Percentiles rank a stretch among this genome's conserved stretches.
These are phyloP conservation scores for Illadopsis cleaveri DNA, from an alignment of 2,113 vertebrate species.

Conservation along the genomic window DNA sequence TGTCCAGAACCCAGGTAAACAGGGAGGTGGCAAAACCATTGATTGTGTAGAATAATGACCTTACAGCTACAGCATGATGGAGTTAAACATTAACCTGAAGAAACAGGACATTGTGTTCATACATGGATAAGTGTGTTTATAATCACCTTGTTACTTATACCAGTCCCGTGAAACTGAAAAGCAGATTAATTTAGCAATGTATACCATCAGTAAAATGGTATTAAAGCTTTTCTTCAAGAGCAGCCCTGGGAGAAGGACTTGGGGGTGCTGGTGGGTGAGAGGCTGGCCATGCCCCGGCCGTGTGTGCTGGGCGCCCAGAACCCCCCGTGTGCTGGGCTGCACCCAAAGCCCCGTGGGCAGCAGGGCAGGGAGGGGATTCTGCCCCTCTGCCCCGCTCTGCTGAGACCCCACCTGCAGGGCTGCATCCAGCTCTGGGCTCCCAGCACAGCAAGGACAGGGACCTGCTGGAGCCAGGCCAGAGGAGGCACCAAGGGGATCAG, in stretches of 20 bases:
- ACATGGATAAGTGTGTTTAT: not conserved
- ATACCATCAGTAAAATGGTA: not conserved
- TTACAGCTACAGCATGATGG: not conserved
- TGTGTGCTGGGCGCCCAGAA: not conserved
- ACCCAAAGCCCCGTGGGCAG: not conserved
- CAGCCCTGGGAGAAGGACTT: not conserved
- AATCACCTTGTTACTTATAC: not conserved
- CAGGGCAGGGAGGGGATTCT: not conserved
- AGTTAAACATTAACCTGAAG: not conserved
- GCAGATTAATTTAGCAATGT: not conserved
- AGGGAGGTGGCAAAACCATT: accelerated
- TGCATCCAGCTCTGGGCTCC: not conserved
- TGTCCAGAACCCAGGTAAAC: not conserved
- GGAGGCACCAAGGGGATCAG: not conserved
- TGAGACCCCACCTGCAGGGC: not conserved
- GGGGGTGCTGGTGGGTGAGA: not conserved
- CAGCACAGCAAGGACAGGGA: not conserved
- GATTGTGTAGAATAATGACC: not conserved
- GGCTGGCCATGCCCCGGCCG: not conserved
- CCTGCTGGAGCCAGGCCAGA: not conserved
- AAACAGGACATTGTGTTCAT: accelerated
- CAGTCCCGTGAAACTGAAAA: not conserved
- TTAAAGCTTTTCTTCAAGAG: not conserved
- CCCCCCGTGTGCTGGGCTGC: not conserved
- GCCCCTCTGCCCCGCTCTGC: not conserved